Evolutionary conservation across 2,888 invertebrate genomes (phyloP), one percentile per base, ranked within the genome.

Genomic region (Tanypteryx hageni): DNA sequence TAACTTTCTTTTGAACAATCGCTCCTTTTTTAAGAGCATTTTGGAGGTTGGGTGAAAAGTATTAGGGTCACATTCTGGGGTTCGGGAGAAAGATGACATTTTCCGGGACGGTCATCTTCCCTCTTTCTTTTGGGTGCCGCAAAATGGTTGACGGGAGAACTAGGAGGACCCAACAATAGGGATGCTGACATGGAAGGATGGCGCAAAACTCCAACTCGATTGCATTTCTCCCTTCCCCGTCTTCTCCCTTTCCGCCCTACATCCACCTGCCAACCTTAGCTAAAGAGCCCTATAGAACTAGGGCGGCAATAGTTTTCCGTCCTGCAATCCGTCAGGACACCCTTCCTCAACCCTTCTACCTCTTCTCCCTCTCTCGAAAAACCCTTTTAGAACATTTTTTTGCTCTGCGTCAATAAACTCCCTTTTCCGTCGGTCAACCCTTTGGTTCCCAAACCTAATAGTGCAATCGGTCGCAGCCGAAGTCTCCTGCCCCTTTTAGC

Each of bases 371-470:
- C 61, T 61, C n/a, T 59, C 86, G 86, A 31, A 89, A 89, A 61
- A 44, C 16, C 68, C 64, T n/a, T 27, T 31, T 61, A 11, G 27
- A n/a, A 89, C 68, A 68, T n/a, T 64, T 86, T 86, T 89, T 18
- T 61, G 44, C 44, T 44, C 44, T 68, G 89, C 89, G 68, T 89
- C 89, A 89, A 89, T 89, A 89, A 89, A 89, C 89, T 68, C 44
- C 44, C 44, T 56, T 44, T 10, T 64, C 61, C 61, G 86, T 61
- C 89, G 64, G 89, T 68, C 89, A 89, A 89, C 89, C 89, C 89
- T 89, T 89, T 89, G n/a, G 64, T 61, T 89, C 68, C 86, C 31
- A 31, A 27, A 22, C 61, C 64, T 13, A 27, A 64, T 89, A 61
- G 61, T 59, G 89, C 89, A 61, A 86, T 61, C 31, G 86, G 61